These are phyloP conservation scores for Gastrophryne carolinensis DNA, from an alignment of 2,797 vertebrate genomes.

Conservation along the genomic window DNA sequence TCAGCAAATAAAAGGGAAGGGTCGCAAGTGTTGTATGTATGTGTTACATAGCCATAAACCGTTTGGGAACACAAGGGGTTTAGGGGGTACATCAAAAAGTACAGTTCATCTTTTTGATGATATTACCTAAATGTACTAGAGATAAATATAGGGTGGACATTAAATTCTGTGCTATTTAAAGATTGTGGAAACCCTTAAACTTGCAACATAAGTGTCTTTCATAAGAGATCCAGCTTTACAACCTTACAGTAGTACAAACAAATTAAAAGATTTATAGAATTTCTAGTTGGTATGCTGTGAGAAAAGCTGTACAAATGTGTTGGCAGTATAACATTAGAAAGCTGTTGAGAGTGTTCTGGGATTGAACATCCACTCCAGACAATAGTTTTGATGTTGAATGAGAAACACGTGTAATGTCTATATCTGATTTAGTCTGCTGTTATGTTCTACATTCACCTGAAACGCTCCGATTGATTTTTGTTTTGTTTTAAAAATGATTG, in stretches of 20 bases:
- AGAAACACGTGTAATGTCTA: conserved; percentile 16
- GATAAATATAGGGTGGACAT: too few relatives aligned
- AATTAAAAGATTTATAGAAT: conserved; percentile 46
- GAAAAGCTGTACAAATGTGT: conserved; percentile 33
- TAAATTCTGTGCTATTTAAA: too few relatives aligned
- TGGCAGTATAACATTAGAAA: conserved; percentile 20
- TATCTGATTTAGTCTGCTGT: neutral
- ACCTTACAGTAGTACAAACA: conserved; percentile 38
- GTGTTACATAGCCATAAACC: too few relatives aligned
- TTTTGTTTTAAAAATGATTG: neutral
- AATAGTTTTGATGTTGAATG: conserved; percentile 44
- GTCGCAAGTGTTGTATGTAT: too few relatives aligned
- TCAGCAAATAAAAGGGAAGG: too few relatives aligned
- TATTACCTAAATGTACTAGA: too few relatives aligned
- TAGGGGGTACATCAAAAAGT: too few relatives aligned
- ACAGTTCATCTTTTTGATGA: too few relatives aligned
- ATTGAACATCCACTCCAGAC: conserved; percentile 42
- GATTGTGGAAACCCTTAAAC: conserved; percentile 19
- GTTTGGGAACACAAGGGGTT: too few relatives aligned
- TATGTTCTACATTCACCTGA: neutral
- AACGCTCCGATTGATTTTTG: neutral
- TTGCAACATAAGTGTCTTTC: neutral
- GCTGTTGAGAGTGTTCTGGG: neutral
- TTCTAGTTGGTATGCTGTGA: conserved; percentile 21
- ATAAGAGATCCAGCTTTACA: conserved; percentile 11